Percentiles rank a stretch among this genome's conserved stretches.
Conservation (phyloP, 2,797 vertebrate genomes). For the Xyrichtys novacula region DNA sequence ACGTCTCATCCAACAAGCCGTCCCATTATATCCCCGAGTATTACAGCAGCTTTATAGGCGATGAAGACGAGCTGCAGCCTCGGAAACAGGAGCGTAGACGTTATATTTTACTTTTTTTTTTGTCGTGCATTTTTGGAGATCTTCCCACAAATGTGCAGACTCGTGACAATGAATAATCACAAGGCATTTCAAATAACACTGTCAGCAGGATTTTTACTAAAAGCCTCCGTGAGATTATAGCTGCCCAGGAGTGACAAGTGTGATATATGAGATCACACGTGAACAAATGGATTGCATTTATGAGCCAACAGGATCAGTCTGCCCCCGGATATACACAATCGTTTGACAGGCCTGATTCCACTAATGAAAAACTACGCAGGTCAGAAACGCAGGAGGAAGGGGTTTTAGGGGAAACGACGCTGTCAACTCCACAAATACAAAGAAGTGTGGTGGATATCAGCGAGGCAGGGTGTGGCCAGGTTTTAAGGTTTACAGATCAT, state of each 20-base stretch:
- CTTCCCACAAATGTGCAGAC: conserved; percentile 48
- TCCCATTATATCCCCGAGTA: conserved; percentile 38
- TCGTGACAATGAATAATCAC: conserved; percentile 59
- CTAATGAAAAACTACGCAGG: conserved; percentile 54
- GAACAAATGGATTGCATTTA: conserved; percentile 68
- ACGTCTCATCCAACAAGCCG: conserved; percentile 43
- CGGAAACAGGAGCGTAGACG: not conserved
- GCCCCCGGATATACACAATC: conserved; percentile 40
- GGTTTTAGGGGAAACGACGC: too few species aligned
- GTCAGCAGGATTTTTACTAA: conserved; percentile 65
- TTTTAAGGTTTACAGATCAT: not conserved
- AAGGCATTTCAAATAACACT: conserved; percentile 67
- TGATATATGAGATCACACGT: conserved; percentile 71
- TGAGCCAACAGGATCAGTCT: conserved; percentile 49
- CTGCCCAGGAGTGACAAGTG: conserved; percentile 53
- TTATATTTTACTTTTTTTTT: conserved; percentile 22
- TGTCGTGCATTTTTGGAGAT: conserved; percentile 22
- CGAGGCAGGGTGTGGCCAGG: not conserved
- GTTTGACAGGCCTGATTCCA: conserved; percentile 61
- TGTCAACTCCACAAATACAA: too few species aligned
- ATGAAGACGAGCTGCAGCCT: conserved; percentile 1
- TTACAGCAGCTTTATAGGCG: conserved; percentile 39
- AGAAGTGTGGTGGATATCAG: conserved; percentile 21
- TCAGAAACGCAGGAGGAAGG: conserved; percentile 9
- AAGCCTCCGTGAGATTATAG: conserved; percentile 65